A percentile compares a stretch with the other conserved stretches of the same genome.
Conservation (phyloP, 92 coral and sea anemone genomes). For the Heliopora coerulea region DNA sequence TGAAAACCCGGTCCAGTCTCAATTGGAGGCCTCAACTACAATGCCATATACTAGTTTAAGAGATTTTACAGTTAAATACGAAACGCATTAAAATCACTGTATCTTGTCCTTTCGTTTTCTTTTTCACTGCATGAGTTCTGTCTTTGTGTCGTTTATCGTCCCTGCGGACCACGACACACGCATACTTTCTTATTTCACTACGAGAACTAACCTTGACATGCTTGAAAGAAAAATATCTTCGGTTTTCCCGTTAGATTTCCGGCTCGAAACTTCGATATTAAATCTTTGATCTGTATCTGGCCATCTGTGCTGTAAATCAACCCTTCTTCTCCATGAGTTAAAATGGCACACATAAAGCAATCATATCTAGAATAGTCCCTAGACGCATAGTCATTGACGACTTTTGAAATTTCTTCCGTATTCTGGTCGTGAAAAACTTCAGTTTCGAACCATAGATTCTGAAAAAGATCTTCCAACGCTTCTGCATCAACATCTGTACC, state of each 20-base stretch:
- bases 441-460: conserved; percentile 37
- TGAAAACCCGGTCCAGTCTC: no score
- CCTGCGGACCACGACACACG: no score
- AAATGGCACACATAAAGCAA: conserved; percentile 42
- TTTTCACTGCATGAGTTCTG: no score
- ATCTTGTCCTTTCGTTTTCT: no score
- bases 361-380: conserved; percentile 47
- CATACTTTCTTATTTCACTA: no score
- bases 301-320: conserved; percentile 51
- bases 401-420: conserved; percentile 30
- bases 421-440: conserved; percentile 39
- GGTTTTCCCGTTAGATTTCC: conserved; percentile 48
- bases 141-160: no score
- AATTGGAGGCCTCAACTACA: no score
- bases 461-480: conserved; percentile 36
- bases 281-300: conserved; percentile 43
- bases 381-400: conserved; percentile 21
- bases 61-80: no score
- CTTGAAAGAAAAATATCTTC: conserved; percentile 26
- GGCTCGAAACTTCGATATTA: conserved; percentile 41
- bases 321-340: conserved; percentile 57
- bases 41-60: no score
- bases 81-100: no score
- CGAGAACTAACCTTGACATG: conserved; percentile 32
- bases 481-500: conserved; percentile 57